Base-by-base conservation (phyloP, 2,797 vertebrate genomes). In the Rhodeus uyekii region DNA sequence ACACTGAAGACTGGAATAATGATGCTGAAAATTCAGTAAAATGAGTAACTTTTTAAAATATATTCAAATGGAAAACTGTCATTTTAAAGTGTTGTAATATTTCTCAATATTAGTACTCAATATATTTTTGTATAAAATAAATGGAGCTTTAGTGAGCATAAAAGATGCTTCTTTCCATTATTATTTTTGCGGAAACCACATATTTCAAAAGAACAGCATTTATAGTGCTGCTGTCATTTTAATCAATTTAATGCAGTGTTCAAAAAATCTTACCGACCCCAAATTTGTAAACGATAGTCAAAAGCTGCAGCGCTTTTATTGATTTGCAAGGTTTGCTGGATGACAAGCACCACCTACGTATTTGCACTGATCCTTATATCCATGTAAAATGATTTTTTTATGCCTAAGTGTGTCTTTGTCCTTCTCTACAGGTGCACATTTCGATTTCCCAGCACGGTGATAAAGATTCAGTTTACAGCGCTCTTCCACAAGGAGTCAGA, bases 361-460 rank as follows among this genome's bases (percentile, higher is more conserved):
- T 46, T 60, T 34, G n/a, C 13, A 24, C 36, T 55, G 36, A 68
- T 58, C 18, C 19, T 38, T 12, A 58, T 16, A 12, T 55, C 34
- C 4, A 71, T 46, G 24, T 12, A 27, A 71, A 58, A 27, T 39
- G 1, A 22, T 19, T 27, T 24, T n/a, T 68, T 24, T 19, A 38
- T 29, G 2, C 8, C 27, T 55, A 16, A 63, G 6, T 34, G 3
- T 60, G 3, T 80, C 32, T 46, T 16, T 19, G 24, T 71, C 32
- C 73, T 39, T 84, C 34, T 18, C 84, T 78, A 44, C 27, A 99
- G 98, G 90, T 99, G 98, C 90, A 95, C 97, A 67, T 96, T 99
- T 89, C 96, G 98, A 69, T 99, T 99, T 88, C 98, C 98, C 83
- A 99, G 98, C 89, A 99, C 98, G 0, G 95, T 96, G 64, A 99